A percentile compares a stretch with the other conserved stretches of the same genome.
Conservation (phyloP, 2,888 invertebrate species). For the Spicauda simplicius region DNA sequence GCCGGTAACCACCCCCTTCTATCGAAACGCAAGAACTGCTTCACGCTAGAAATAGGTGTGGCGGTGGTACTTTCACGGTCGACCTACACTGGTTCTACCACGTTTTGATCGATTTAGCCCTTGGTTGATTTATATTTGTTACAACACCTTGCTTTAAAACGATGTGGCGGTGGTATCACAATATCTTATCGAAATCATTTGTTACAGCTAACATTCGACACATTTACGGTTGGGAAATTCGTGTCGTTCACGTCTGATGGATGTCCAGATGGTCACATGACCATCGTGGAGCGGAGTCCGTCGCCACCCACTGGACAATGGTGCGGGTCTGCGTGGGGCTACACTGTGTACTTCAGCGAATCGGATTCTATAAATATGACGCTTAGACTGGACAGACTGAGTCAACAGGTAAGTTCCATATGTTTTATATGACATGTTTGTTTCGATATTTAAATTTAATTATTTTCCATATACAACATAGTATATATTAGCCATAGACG, state of each 20-base stretch:
- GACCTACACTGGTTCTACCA: too few relatives aligned
- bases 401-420: constrained; percentile 87
- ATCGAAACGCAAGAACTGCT: too few relatives aligned
- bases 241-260: constrained; percentile 91
- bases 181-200: constrained; percentile 41
- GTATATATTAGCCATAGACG: too few relatives aligned
- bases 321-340: constrained; percentile 94
- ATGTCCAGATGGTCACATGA: constrained; percentile 93
- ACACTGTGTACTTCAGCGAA: constrained; percentile 94
- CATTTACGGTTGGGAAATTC: constrained; percentile 92
- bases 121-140: too few relatives aligned
- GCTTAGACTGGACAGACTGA: constrained; percentile 87
- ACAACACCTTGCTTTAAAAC: too few relatives aligned
- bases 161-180: too few relatives aligned
- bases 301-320: constrained; percentile 91
- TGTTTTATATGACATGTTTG: neutral
- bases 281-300: constrained; percentile 89
- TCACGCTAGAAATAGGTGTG: too few relatives aligned
- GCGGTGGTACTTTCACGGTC: too few relatives aligned
- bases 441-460: too few relatives aligned
- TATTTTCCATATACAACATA: too few relatives aligned
- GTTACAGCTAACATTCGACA: constrained; percentile 92
- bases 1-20: too few relatives aligned
- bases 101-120: too few relatives aligned
- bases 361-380: constrained; percentile 91